A percentile compares a stretch with the other conserved stretches of the same genome.
phyloP scores from a whole-genome alignment of 2,888 invertebrate species.

The Tenthredo notha region DNA sequence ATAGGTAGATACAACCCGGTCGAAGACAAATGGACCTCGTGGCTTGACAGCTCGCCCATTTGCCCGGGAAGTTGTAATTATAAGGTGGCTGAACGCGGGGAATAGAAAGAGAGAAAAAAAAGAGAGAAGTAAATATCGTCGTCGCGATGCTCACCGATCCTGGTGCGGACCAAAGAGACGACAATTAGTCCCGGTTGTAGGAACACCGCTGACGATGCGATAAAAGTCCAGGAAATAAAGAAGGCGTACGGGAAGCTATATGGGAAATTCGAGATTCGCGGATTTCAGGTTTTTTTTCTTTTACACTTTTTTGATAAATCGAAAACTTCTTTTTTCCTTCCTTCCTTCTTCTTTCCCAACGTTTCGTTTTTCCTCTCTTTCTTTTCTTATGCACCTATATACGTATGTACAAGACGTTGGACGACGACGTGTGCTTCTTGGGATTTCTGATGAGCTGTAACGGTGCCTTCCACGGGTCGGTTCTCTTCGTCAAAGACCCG shows the following conservation, averaged over 20 bases:
- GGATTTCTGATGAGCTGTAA: slow-evolving; percentile 62
- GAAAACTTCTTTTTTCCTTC: not conserved
- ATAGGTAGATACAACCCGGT: slow-evolving; percentile 52
- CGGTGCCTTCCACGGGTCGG: slow-evolving; percentile 65
- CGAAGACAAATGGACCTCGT: slow-evolving; percentile 78
- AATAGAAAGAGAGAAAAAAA: not conserved
- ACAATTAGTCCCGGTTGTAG: slow-evolving; percentile 3
- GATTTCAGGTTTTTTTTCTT: not conserved
- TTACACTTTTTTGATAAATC: not conserved
- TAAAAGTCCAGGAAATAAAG: not conserved
- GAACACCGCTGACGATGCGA: not conserved
- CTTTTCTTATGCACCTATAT: slow-evolving; percentile 56
- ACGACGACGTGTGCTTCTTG: slow-evolving; percentile 59
- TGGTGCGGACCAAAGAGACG: not conserved
- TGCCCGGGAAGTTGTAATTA: slow-evolving; percentile 80
- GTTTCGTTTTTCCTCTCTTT: not conserved
- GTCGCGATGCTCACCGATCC: not conserved
- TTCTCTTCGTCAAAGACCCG: slow-evolving; percentile 70
- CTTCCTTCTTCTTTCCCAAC: not conserved
- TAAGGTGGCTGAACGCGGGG: slow-evolving; percentile 75
- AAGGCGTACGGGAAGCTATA: no score
- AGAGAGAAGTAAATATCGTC: not conserved
- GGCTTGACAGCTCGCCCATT: slow-evolving; percentile 74
- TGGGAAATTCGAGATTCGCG: not conserved
- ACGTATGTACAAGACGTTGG: slow-evolving; percentile 55